Base-by-base conservation (phyloP, 2,888 invertebrate species). In the Drosophila niveifrons region DNA sequence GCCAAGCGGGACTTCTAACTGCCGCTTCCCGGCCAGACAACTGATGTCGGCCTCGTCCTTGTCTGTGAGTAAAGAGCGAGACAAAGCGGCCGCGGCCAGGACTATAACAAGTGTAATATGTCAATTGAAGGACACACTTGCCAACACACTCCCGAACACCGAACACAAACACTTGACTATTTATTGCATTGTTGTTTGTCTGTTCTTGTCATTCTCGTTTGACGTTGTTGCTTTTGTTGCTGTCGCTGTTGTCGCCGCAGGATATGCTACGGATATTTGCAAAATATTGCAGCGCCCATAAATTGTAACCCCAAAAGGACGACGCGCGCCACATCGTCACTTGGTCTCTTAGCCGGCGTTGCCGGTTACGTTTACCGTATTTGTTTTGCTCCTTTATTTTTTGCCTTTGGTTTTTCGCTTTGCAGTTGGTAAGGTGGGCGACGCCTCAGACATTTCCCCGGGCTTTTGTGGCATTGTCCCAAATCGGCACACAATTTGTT, bases 271-370 rank as follows among this genome's bases (percentile, higher is more conserved):
- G 83, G 88, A 81, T 85, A 83, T 88, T 88, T 88, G 83, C 88
- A 86, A 88, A 81, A 85, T 85, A 85, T 88, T 88, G 85, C 88
- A 83, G 75, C 79, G 78, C 78, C 84, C 88, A 88, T 85, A 88
- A 88, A 85, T 85, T 88, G 72, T 84, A 66, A 36, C 52, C 68
- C 75, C 67, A 79, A 82, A 82, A 72, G 79, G 79, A 72, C 36
- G 36, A 23, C 72, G 55, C 28, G 56, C 67, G 63, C 71, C 80
- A 66, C 65, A 77, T 66, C 69, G 76, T 61, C 80, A 67, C 66
- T 66, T 48, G 66, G 53, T 66, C 36, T 55, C 48, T 28, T 57
- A 61, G 53, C 55, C 29, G 36, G 10, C 9, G 11, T 6, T 18
- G 36, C 39, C 39, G 39, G 39, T 41, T 13, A 8, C 39, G 39